Evolutionary conservation across 2,797 vertebrate genomes (phyloP), one percentile per base, ranked within the genome.

Genomic region (Euthynnus affinis): DNA sequence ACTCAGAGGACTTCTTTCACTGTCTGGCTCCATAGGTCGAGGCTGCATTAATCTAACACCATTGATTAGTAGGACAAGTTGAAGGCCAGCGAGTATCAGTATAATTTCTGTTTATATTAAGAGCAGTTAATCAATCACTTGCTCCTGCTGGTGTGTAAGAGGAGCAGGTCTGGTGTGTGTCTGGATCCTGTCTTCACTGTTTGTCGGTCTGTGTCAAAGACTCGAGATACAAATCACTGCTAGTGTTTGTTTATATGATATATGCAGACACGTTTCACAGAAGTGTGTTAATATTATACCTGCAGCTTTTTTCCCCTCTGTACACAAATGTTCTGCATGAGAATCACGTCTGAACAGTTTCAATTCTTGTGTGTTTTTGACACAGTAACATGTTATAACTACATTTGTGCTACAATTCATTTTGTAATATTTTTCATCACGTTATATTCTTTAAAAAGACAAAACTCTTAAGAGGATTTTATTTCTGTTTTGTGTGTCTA

Each of bases 31-130:
- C 56, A 71, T 25, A 67, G 80, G 58, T 73, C 78, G 80, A 84
- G 71, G 74, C 80, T 74, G 60, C 86, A 87, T 89, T 83, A 83
- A 87, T 88, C 74, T 34, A 60, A 49, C 32, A 4, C 72, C 53
- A 87, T 74, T 83, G 76, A 90, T 87, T 68, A 72, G 72, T 42
- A 52, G 76, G 12, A 83, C 68, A 58, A 60, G 44, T 66, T 62
- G 61, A 88, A 71, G 76, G 58, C 63, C 66, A 32, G 57, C 72
- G 73, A 65, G 68, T 69, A 86, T 87, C 78, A 87, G 34, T 75
- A 75, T 27, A 64, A 49, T 68, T 76, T 83, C 74, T 89, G 87
- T 91, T 92, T 85, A 86, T 74, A 81, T 85, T 63, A 84, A 65
- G 74, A 85, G 73, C 56, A 77, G 62, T 69, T 75, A 78, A 89